Evolutionary conservation across 2,113 vertebrate genomes (phyloP).

Genomic region (Peromyscus polionotus): DNA sequence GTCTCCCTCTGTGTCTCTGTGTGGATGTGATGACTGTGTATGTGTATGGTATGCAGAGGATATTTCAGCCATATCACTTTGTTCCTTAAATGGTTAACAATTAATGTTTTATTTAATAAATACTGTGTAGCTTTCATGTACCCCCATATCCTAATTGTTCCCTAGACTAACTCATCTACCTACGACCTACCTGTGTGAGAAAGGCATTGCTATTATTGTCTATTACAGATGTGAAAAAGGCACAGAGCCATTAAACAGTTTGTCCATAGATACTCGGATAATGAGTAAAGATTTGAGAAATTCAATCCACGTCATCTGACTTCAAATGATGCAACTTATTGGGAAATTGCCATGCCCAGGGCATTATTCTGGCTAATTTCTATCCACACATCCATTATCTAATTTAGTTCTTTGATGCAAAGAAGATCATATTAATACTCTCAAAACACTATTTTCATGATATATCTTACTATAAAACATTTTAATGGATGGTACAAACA

Average conservation of each 20-base stretch:
- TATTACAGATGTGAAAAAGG: not conserved
- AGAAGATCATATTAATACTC: not conserved
- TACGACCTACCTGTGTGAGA: not conserved
- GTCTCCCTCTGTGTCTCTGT: too few relatives aligned
- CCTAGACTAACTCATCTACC: not conserved
- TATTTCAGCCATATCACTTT: not conserved
- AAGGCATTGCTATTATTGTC: not conserved
- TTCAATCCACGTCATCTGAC: not conserved
- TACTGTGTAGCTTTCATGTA: not conserved
- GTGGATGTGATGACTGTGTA: not conserved
- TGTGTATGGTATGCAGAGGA: not conserved
- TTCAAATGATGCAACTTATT: not conserved
- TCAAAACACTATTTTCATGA: not conserved
- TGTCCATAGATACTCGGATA: not conserved
- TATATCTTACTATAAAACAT: not conserved
- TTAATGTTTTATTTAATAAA: not conserved
- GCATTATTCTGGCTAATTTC: not conserved
- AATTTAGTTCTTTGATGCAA: slow-evolving; percentile 1
- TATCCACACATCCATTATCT: not conserved
- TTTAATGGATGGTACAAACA: not conserved
- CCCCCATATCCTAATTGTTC: not conserved
- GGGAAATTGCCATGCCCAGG: not conserved
- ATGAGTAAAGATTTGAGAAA: not conserved
- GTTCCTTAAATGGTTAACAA: not conserved
- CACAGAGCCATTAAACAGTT: not conserved